These are phyloP conservation scores for Caprella mutica DNA, from an alignment of 2,888 invertebrate genomes.

Conservation along the genomic window DNA sequence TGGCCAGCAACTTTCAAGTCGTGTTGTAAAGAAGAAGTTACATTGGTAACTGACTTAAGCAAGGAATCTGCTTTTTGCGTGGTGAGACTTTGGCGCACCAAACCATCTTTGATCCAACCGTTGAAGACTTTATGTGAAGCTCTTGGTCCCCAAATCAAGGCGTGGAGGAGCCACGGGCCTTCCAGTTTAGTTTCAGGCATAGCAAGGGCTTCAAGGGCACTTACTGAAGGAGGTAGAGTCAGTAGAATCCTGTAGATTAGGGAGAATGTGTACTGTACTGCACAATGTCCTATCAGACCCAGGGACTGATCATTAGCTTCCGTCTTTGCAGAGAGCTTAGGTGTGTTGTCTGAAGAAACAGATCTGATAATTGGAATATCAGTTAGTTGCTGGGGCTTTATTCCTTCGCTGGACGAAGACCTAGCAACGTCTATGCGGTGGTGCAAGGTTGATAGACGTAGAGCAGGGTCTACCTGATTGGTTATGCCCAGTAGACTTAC, in stretches of 20 bases:
- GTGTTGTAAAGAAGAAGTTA: conserved; percentile 53
- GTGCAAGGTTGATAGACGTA: conserved; percentile 7
- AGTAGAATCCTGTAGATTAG: conserved; percentile 72
- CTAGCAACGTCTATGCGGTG: neutral
- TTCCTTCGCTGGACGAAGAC: neutral
- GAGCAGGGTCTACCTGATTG: conserved; percentile 48
- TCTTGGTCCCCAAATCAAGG: conserved; percentile 78
- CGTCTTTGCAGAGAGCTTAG: no score
- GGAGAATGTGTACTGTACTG: conserved; percentile 81
- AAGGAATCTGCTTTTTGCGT: conserved; percentile 64
- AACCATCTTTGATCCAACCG: conserved; percentile 81
- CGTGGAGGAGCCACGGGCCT: conserved; percentile 62
- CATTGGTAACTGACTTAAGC: conserved; percentile 57
- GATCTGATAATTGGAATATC: no score
- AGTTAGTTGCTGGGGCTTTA: no score
- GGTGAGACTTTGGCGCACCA: conserved; percentile 82
- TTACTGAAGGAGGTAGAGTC: conserved; percentile 76
- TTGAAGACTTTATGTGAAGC: conserved; percentile 71
- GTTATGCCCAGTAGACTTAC: conserved; percentile 70
- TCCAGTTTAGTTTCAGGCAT: conserved; percentile 53
- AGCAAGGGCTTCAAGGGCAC: conserved; percentile 56
- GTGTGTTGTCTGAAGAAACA: no score
- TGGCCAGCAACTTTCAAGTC: conserved; percentile 49
- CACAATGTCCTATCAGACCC: conserved; percentile 48
- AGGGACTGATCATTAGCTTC: no score